Percentiles rank a stretch among this genome's conserved stretches.
These are phyloP conservation scores for Neolamprologus fasciatus DNA, from an alignment of 2,113 vertebrate species.

Conservation along the genomic window DNA sequence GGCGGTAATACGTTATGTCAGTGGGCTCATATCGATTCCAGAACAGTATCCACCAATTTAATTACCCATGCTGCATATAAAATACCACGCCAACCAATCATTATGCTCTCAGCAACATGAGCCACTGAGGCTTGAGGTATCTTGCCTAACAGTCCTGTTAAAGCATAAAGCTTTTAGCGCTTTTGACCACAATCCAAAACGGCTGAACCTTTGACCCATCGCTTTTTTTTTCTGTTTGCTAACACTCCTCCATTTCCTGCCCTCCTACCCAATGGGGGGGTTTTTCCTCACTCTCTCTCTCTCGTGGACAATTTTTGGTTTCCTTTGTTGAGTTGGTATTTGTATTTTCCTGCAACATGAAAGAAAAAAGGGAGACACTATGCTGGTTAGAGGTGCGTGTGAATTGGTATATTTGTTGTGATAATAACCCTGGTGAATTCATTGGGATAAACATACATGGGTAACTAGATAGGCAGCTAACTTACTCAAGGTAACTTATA, in stretches of 20 bases:
- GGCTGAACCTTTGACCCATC: slow-evolving; percentile 20
- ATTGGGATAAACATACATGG: not conserved
- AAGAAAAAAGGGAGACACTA: not conserved
- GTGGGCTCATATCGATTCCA: slow-evolving; percentile 46
- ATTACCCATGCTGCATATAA: slow-evolving; percentile 60
- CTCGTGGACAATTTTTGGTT: not conserved
- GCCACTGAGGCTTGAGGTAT: slow-evolving; percentile 27
- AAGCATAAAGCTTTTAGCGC: slow-evolving; percentile 49
- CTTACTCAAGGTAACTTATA: not conserved
- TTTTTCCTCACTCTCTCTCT: not conserved
- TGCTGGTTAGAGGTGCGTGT: not conserved
- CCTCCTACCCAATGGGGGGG: rapidly evolving
- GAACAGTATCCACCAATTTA: slow-evolving; percentile 50
- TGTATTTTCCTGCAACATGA: not conserved
- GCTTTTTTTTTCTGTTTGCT: not conserved
- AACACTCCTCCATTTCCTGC: not conserved
- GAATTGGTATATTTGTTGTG: not conserved
- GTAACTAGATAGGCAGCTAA: not conserved
- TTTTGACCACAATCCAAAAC: slow-evolving; percentile 28
- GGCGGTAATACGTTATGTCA: slow-evolving; percentile 31
- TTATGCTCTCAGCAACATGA: slow-evolving; percentile 23
- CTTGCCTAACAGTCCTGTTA: slow-evolving; percentile 38
- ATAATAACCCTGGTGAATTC: not conserved
- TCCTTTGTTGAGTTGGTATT: not conserved
- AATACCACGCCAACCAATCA: slow-evolving; percentile 42